Conservation (phyloP, 2,797 vertebrate species). For the Myotis findleyi region DNA sequence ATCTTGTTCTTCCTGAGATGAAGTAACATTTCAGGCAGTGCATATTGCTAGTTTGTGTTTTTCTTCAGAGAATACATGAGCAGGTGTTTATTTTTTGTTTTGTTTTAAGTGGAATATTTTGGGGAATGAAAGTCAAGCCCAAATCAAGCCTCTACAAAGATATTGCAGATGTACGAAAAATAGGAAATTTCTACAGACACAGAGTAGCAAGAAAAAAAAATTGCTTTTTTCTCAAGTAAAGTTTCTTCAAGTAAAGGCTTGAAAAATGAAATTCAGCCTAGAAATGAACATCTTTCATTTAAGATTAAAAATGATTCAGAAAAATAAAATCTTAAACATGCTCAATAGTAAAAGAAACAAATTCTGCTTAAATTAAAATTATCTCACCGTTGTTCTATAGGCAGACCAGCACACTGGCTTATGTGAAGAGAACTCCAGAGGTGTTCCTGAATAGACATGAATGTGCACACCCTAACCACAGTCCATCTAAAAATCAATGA, state of each 20-base stretch:
- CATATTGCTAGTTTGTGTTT: not conserved
- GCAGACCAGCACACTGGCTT: not conserved
- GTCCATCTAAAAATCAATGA: conserved; percentile 72
- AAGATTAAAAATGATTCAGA: conserved; percentile 41
- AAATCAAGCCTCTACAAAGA: not conserved
- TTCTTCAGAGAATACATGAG: not conserved
- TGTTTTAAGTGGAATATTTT: not conserved
- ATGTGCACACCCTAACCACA: conserved; percentile 50
- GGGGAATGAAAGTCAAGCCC: not conserved
- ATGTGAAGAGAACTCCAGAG: conserved; percentile 30
- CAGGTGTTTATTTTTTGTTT: not conserved
- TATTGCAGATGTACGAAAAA: not conserved
- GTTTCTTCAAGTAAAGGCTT: conserved; percentile 3
- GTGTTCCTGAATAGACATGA: conserved; percentile 63
- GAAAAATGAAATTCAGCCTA: not conserved
- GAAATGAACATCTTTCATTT: not conserved
- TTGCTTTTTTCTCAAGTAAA: not conserved
- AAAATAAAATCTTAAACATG: conserved; percentile 34
- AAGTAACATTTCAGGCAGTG: not conserved
- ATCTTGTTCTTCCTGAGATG: conserved; percentile 11
- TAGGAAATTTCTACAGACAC: not conserved
- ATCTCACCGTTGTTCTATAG: not conserved
- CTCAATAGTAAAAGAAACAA: conserved; percentile 34
- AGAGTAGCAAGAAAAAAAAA: not conserved
- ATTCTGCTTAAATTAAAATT: conserved; percentile 45